phyloP scores from a whole-genome alignment of 2,113 vertebrate species.

The cat (Felis catus) region DNA sequence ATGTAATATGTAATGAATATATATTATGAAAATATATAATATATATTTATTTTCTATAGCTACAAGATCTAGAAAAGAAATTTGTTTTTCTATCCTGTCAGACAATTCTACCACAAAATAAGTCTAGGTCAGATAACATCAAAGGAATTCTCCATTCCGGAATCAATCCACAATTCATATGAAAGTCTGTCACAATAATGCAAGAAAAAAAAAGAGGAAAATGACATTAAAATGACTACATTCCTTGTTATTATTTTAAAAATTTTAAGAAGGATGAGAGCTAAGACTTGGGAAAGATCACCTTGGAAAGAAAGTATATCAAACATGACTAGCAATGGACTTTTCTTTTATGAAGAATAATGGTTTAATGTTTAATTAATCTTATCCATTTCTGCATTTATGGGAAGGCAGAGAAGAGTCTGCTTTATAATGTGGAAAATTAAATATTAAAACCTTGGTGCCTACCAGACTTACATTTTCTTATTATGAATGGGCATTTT shows the following conservation, averaged over 20 bases:
- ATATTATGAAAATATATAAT: not conserved
- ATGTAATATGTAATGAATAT: not conserved
- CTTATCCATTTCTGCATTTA: slow-evolving; percentile 87
- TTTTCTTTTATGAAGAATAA: slow-evolving; percentile 85
- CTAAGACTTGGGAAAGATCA: slow-evolving; percentile 77
- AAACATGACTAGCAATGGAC: slow-evolving; percentile 79
- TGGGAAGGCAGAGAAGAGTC: slow-evolving; percentile 83
- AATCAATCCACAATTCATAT: slow-evolving; percentile 76
- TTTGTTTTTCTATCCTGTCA: slow-evolving; percentile 44
- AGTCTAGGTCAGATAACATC: slow-evolving; percentile 68
- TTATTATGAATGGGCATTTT: slow-evolving; percentile 86
- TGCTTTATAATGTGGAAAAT: slow-evolving; percentile 89
- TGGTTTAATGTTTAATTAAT: slow-evolving; percentile 89
- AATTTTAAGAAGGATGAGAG: slow-evolving; percentile 42
- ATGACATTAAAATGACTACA: slow-evolving; percentile 63
- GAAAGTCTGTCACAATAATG: slow-evolving; percentile 65
- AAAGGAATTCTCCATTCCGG: slow-evolving; percentile 71
- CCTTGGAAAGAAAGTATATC: slow-evolving; percentile 82
- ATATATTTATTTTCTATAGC: slow-evolving; percentile 32
- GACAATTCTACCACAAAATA: slow-evolving; percentile 72
- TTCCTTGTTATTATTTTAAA: slow-evolving; percentile 74
- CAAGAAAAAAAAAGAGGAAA: slow-evolving; percentile 47
- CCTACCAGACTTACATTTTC: slow-evolving; percentile 88
- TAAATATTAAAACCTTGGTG: slow-evolving; percentile 89
- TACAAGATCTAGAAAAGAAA: slow-evolving; percentile 58